Percentiles rank a stretch among this genome's conserved stretches.
Conservation (phyloP, 2,797 vertebrate genomes). For the Micromesistius poutassou region DNA sequence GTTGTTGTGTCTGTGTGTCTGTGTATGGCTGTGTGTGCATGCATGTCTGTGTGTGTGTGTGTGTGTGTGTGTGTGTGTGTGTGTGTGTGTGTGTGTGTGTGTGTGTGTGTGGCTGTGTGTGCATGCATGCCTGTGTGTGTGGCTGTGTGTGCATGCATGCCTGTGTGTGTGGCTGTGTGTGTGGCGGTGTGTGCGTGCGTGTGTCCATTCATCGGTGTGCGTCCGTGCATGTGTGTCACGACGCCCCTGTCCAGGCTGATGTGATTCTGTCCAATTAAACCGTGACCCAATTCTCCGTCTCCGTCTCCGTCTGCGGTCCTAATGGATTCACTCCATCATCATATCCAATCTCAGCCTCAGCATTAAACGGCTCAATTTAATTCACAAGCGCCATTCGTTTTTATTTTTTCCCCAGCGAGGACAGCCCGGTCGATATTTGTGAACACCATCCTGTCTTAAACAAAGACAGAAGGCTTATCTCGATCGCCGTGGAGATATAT, state of each 20-base stretch:
- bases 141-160: background rate
- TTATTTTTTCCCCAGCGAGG: conserved; percentile 33
- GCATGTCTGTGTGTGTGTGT: too few species aligned
- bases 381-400: conserved; percentile 20
- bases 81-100: background rate
- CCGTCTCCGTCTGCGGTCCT: conserved; percentile 50
- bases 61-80: too few species aligned
- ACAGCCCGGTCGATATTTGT: conserved; percentile 49
- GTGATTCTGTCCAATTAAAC: conserved; percentile 67
- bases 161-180: background rate
- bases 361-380: conserved; percentile 50
- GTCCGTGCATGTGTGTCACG: conserved; percentile 2
- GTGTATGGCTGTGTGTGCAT: background rate
- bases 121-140: too few species aligned
- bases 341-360: conserved; percentile 54
- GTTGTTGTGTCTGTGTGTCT: too few species aligned
- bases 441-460: conserved; percentile 12
- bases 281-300: conserved; percentile 64
- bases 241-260: conserved; percentile 30
- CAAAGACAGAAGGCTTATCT: background rate
- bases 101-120: background rate
- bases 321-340: conserved; percentile 62
- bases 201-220: background rate
- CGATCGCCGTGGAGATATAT: too few species aligned
- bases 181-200: background rate